These are phyloP conservation scores for Catocala sponsa DNA, from an alignment of 2,888 invertebrate species.

Conservation along the genomic window DNA sequence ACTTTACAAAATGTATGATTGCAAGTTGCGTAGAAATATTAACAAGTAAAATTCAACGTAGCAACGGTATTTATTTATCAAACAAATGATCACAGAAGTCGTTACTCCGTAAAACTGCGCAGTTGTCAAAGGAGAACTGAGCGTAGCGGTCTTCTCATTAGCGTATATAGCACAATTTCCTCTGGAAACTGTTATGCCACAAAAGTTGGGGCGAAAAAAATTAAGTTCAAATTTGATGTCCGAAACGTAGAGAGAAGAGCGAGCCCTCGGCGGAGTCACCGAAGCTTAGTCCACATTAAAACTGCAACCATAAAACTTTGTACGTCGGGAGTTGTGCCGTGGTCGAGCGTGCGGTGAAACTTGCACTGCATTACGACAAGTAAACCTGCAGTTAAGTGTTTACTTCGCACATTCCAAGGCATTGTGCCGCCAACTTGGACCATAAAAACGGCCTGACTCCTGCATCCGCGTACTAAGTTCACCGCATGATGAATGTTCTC, in stretches of 20 bases:
- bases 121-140: constrained; percentile 36
- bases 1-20: constrained; percentile 1
- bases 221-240: constrained; percentile 56
- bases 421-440: constrained; percentile 70
- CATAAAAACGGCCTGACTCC: constrained; percentile 77
- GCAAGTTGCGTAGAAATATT: no score
- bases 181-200: constrained; percentile 43
- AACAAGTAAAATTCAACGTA: background rate
- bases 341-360: constrained; percentile 75
- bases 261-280: constrained; percentile 53
- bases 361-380: constrained; percentile 82
- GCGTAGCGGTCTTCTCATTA: constrained; percentile 44
- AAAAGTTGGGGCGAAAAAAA: constrained; percentile 47
- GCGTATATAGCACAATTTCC: constrained; percentile 46
- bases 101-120: constrained; percentile 25
- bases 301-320: constrained; percentile 78
- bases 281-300: constrained; percentile 72
- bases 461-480: constrained; percentile 47
- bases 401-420: constrained; percentile 82
- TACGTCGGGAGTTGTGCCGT: constrained; percentile 64
- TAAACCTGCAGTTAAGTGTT: constrained; percentile 85
- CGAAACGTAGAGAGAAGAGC: constrained; percentile 38
- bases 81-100: constrained; percentile 23
- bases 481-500: constrained; percentile 55
- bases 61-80: constrained; percentile 20